Evolutionary conservation across 2,888 invertebrate genomes (phyloP).

Genomic region (Rhagium mordax): DNA sequence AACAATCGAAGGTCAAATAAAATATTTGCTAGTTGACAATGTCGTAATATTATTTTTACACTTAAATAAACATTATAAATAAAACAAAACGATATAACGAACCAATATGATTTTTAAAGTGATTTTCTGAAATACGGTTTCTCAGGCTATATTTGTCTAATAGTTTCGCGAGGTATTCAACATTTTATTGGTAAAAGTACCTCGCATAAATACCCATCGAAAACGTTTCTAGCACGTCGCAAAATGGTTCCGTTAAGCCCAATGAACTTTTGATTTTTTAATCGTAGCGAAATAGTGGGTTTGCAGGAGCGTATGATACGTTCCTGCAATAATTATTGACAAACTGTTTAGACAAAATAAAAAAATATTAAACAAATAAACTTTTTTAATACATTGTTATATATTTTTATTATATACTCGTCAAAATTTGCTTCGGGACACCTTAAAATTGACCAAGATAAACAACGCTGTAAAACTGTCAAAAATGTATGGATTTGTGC

Average conservation of each 20-base stretch:
- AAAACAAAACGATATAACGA: too few relatives aligned
- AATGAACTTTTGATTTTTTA: neutral
- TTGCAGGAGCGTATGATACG: too few relatives aligned
- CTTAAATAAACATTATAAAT: neutral
- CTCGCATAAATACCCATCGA: neutral
- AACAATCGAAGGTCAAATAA: neutral
- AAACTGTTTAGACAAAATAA: neutral
- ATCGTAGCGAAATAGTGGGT: neutral
- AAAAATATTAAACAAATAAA: too few relatives aligned
- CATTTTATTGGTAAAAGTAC: neutral
- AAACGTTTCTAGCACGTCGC: neutral
- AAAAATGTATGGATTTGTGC: too few relatives aligned
- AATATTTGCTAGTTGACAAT: neutral
- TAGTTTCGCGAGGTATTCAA: neutral
- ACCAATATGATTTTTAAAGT: too few relatives aligned
- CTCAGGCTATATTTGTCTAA: neutral
- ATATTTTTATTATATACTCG: too few relatives aligned
- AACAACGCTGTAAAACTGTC: too few relatives aligned
- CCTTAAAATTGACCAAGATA: too few relatives aligned
- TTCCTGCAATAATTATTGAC: neutral
- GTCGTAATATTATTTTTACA: neutral
- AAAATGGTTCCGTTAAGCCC: neutral
- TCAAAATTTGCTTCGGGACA: too few relatives aligned
- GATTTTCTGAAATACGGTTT: neutral
- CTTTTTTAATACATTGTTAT: too few relatives aligned